phyloP scores from a whole-genome alignment of 37 sponge, comb jelly and placozoan species.

The Spongilla lacustris region DNA sequence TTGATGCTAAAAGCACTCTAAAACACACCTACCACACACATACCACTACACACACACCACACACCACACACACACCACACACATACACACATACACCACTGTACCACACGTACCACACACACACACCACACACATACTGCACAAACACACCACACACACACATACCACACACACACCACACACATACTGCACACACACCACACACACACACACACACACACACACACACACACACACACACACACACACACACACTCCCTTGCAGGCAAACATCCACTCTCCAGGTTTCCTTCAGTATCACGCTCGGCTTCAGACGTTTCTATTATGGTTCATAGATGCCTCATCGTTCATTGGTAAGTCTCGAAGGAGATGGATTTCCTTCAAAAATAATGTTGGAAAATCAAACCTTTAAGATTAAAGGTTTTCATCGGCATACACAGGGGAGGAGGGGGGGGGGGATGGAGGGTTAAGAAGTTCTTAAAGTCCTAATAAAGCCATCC shows the following conservation, averaged over 20 bases:
- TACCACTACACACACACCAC: constrained; percentile 17
- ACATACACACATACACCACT: background rate
- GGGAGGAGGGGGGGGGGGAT: background rate
- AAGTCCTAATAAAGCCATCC: no score
- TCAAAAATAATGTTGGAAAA: no score
- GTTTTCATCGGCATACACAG: background rate
- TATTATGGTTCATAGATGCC: constrained; percentile 93
- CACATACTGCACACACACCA: background rate
- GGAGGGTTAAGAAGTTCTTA: background rate
- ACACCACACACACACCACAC: constrained; percentile 61
- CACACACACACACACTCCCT: background rate
- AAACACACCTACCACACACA: constrained; percentile 44
- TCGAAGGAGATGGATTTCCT: background rate
- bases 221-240: background rate
- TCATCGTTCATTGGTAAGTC: constrained; percentile 86
- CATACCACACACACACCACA: background rate
- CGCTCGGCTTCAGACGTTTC: constrained; percentile 65
- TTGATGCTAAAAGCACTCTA: constrained; percentile 6
- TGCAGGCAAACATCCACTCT: constrained; percentile 42
- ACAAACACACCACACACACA: background rate
- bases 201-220: constrained; percentile 47
- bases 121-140: background rate
- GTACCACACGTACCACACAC: background rate
- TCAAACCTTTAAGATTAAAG: no score
- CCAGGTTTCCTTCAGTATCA: constrained; percentile 75